Evolutionary conservation across 1,140 invertebrate species (phyloP).

Genomic region (Micrasema minimum): DNA sequence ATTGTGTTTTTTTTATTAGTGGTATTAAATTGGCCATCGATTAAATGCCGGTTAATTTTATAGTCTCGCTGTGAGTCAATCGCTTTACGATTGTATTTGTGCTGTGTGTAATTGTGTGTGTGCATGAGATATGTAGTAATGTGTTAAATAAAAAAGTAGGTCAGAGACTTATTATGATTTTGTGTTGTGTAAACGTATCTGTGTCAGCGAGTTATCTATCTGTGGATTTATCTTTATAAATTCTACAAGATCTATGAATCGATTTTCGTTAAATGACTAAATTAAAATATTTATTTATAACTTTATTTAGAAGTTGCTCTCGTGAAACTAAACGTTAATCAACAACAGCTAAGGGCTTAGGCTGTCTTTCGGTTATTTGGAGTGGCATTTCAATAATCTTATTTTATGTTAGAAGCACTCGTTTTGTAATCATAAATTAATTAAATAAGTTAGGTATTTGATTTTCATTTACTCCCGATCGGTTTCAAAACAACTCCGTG

Average conservation of each 20-base stretch:
- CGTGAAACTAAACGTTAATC: too few species aligned
- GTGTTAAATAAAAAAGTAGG: slow-evolving; percentile 53
- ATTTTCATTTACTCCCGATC: too few species aligned
- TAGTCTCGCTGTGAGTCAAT: slow-evolving; percentile 8
- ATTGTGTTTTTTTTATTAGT: slow-evolving; percentile 10
- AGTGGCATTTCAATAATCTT: too few species aligned
- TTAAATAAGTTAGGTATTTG: too few species aligned
- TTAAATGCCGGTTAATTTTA: background rate
- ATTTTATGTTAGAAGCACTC: too few species aligned
- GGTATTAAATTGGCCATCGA: slow-evolving; percentile 15
- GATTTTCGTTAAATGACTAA: too few species aligned
- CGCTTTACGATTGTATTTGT: slow-evolving; percentile 3
- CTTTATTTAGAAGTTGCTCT: too few species aligned
- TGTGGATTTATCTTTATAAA: slow-evolving; percentile 44
- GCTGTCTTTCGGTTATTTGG: too few species aligned
- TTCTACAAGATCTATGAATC: background rate
- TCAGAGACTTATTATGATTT: slow-evolving; percentile 53
- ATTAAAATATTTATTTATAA: too few species aligned
- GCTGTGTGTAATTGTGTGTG: slow-evolving; percentile 16
- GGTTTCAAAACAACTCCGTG: too few species aligned
- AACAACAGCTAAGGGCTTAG: too few species aligned
- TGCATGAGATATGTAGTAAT: slow-evolving; percentile 47
- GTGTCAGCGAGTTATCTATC: slow-evolving; percentile 45
- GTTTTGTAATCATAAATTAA: too few species aligned
- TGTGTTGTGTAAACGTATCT: slow-evolving; percentile 53